Evolutionary conservation across 2,797 vertebrate species (phyloP).

Genomic region (Acanthiza pusilla): DNA sequence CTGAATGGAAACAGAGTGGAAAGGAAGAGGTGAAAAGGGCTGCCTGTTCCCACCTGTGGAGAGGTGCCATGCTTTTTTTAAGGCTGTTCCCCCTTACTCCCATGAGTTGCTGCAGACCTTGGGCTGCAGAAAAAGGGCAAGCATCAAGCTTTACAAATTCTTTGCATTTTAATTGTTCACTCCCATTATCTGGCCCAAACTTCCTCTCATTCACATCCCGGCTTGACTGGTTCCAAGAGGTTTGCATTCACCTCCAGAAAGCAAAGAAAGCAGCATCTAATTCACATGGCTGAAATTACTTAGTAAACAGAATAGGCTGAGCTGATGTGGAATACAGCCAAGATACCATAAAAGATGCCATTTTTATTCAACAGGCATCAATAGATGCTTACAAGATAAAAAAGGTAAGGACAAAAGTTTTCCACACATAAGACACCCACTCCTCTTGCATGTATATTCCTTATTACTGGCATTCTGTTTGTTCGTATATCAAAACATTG

Average conservation of each 20-base stretch:
- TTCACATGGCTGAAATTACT: neutral
- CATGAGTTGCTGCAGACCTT: neutral
- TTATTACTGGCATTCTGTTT: neutral
- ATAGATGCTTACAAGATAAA: neutral
- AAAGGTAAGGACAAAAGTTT: neutral
- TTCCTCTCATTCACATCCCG: neutral
- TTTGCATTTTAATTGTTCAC: neutral
- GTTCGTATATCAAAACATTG: neutral
- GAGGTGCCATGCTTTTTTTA: neutral
- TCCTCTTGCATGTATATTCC: neutral
- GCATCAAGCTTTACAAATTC: neutral
- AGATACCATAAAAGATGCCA: neutral
- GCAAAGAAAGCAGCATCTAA: neutral
- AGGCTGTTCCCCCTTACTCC: neutral
- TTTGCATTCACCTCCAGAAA: slow-evolving; percentile 2
- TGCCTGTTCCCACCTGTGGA: neutral
- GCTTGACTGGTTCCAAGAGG: neutral
- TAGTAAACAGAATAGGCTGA: neutral
- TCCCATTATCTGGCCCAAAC: neutral
- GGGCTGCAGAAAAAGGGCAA: neutral
- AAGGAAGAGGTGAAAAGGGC: neutral
- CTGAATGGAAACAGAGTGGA: neutral
- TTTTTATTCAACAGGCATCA: neutral
- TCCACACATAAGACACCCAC: neutral
- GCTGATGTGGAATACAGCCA: neutral